These are phyloP conservation scores for Ophioninae sp. DNA, from an alignment of 2,888 invertebrate species.

Conservation along the genomic window DNA sequence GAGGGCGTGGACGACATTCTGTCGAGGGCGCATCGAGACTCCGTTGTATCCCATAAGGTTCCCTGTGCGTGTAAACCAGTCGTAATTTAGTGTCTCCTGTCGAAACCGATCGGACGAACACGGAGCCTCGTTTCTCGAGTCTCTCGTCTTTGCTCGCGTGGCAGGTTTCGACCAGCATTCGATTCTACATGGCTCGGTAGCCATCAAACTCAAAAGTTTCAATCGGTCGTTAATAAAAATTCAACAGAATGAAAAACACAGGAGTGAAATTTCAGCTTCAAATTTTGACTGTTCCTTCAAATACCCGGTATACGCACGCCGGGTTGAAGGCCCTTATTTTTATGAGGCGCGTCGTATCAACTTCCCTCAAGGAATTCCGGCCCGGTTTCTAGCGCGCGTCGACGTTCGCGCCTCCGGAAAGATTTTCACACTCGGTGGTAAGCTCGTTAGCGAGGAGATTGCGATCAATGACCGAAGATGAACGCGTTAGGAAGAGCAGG, in stretches of 20 bases:
- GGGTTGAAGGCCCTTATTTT: no score
- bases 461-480: slow-evolving; percentile 80
- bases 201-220: no score
- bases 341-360: no score
- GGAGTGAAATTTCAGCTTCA: no score
- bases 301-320: no score
- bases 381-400: slow-evolving; percentile 47
- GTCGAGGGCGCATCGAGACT: slow-evolving; percentile 63
- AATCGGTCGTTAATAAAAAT: no score
- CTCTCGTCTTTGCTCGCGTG: slow-evolving; percentile 8
- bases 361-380: background rate
- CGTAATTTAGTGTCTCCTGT: slow-evolving; percentile 59
- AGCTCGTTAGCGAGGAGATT: slow-evolving; percentile 78
- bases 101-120: slow-evolving; percentile 55
- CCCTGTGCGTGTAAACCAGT: slow-evolving; percentile 58
- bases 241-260: no score
- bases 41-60: slow-evolving; percentile 47
- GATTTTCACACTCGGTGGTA: slow-evolving; percentile 78
- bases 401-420: slow-evolving; percentile 67
- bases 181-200: no score
- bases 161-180: background rate
- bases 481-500: slow-evolving; percentile 75
- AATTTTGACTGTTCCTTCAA: no score
- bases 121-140: slow-evolving; percentile 28
- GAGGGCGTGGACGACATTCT: slow-evolving; percentile 76